Evolutionary conservation across 2,888 invertebrate genomes (phyloP), one percentile per base, ranked within the genome.

Genomic region (Calliphora vomitoria): DNA sequence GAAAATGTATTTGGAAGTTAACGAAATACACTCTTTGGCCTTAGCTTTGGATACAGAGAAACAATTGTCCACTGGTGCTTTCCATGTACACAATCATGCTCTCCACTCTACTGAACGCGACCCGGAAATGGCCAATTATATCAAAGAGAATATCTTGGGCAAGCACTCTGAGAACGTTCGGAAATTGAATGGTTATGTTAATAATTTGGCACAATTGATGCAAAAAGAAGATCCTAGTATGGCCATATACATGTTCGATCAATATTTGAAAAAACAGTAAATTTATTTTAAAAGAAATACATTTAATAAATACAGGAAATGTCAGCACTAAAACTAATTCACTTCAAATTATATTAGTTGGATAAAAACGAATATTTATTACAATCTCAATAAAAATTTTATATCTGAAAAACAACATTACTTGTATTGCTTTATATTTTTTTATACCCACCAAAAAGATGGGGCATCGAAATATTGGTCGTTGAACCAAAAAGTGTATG

Each of bases 31-130:
- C 90, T 95, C 97, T 31, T 93, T 98, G 85, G 96, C 96, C 1
- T 95, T 95, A 89, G 97, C 97, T 1, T 94, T 97, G 89, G 97
- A 97, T 91, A 95, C 95, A 1, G 96, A 97, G 93, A 97, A 97
- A 94, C 94, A 95, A 89, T 93, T 97, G 89, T 96, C 97, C 0
- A 93, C 94, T 4, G 95, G 95, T 82, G 97, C 97, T 2, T 95
- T 96, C 92, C 94, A 94, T 89, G 95, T 97, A 88, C 97, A 97
- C 93, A 93, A 94, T 10, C 95, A 95, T 84, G 95, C 96, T 20
- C 95, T 95, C 5, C 95, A 94, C 90, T 93, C n/a, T n/a, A 53
- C 79, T 76, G 87, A 94, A 94, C 96, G 96, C 88, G 96, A 97
- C 90, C 96, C 97, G 85, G 96, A 96, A 94, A 94, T 97, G 88